Percentiles rank a stretch among this genome's conserved stretches.
phyloP scores from a whole-genome alignment of 2,888 invertebrate genomes.

The Rotaria socialis region DNA sequence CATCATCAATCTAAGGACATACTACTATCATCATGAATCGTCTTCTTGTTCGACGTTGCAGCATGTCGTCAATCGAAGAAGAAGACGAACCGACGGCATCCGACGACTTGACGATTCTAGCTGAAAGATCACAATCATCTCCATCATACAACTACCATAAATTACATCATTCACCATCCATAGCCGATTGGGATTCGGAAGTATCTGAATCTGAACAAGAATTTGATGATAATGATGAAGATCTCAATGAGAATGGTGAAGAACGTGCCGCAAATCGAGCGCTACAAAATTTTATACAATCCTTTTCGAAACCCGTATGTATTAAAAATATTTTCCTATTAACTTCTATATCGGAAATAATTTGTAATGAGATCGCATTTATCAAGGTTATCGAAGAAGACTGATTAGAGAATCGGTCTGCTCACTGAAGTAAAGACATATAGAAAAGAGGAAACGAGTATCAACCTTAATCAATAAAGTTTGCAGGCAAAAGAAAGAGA shows the following conservation, averaged over 20 bases:
- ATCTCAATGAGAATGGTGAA: neutral
- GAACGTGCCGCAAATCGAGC: neutral
- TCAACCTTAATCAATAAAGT: neutral
- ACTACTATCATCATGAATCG: slow-evolving; percentile 7
- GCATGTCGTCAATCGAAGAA: slow-evolving; percentile 33
- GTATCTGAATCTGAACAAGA: slow-evolving; percentile 30
- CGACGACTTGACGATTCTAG: neutral
- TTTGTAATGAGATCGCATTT: neutral
- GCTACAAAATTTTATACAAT: slow-evolving; percentile 20
- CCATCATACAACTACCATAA: neutral
- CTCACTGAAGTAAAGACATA: neutral
- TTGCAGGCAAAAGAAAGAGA: neutral
- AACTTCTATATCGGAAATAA: neutral
- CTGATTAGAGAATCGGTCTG: neutral
- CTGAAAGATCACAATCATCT: neutral
- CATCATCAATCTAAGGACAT: neutral
- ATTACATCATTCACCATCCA: neutral
- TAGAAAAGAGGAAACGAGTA: neutral
- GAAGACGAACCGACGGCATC: slow-evolving; percentile 12
- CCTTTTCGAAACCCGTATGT: neutral
- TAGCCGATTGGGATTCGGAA: slow-evolving; percentile 10
- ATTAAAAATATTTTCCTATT: neutral
- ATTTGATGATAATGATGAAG: slow-evolving; percentile 26
- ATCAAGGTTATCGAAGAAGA: neutral
- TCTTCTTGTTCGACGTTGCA: slow-evolving; percentile 28